These are phyloP conservation scores for Hemistola chrysoprasaria DNA, from an alignment of 2,888 invertebrate genomes.

Conservation along the genomic window DNA sequence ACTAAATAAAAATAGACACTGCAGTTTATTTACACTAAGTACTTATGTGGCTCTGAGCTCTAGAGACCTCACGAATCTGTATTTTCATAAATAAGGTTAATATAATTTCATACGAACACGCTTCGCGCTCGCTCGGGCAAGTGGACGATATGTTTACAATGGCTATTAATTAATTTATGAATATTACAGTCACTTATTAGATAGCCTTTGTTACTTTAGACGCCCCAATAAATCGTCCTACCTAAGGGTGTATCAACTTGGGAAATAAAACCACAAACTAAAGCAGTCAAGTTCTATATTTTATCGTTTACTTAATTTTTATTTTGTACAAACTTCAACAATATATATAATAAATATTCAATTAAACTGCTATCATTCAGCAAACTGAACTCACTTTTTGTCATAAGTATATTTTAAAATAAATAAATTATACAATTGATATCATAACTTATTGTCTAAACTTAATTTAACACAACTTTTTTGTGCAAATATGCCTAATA, in stretches of 20 bases:
- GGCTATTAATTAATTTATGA: no score
- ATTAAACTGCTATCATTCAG: constrained; percentile 82
- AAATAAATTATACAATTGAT: constrained; percentile 76
- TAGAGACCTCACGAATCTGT: no score
- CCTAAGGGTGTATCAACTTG: not conserved
- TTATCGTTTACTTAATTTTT: constrained; percentile 84
- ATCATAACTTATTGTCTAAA: constrained; percentile 82
- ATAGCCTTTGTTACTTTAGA: no score
- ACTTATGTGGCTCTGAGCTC: no score
- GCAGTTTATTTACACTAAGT: constrained; percentile 53
- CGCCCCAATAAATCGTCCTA: not conserved
- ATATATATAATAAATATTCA: constrained; percentile 83
- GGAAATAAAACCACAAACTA: constrained; percentile 60
- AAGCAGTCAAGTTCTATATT: constrained; percentile 83
- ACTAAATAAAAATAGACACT: constrained; percentile 75
- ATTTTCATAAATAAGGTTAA: no score
- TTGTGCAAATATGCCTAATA: constrained; percentile 83
- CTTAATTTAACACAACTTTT: constrained; percentile 82
- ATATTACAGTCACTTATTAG: no score
- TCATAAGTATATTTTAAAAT: constrained; percentile 76
- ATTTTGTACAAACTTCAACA: constrained; percentile 84
- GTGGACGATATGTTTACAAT: no score
- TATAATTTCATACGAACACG: no score
- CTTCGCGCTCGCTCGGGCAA: no score
- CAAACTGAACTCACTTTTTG: constrained; percentile 83